A percentile compares a stretch with the other conserved stretches of the same genome.
Evolutionary conservation across 2,113 vertebrate species (phyloP).

Genomic region (Oncorhynchus tshawytscha): DNA sequence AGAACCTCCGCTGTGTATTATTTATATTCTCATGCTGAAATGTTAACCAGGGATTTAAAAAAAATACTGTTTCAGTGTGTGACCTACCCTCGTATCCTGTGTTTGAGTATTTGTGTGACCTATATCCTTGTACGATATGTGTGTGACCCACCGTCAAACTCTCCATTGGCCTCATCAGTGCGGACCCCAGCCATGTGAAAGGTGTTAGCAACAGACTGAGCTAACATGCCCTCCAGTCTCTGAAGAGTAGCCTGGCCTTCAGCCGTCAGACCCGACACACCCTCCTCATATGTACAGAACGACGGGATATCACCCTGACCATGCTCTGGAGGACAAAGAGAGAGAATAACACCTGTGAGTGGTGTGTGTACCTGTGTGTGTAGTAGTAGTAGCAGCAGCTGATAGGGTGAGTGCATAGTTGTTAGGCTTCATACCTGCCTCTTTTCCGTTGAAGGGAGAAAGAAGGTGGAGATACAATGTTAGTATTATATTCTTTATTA

Average conservation of each 20-base stretch:
- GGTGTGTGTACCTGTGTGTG: neutral
- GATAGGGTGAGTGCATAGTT: no score
- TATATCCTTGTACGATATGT: no score
- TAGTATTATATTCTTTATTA: neutral
- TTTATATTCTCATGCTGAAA: no score
- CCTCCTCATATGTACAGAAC: conserved; percentile 97
- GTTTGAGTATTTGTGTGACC: no score
- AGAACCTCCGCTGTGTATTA: no score
- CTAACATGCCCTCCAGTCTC: conserved; percentile 92
- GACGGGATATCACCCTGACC: conserved; percentile 83
- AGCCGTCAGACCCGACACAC: conserved; percentile 84
- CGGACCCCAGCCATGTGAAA: conserved; percentile 96
- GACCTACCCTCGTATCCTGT: no score
- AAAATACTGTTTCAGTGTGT: no score
- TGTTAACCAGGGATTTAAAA: no score
- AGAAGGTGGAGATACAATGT: neutral
- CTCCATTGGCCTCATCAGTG: conserved; percentile 78
- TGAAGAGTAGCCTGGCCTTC: conserved; percentile 93
- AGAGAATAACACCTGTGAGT: neutral
- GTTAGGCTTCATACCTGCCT: neutral
- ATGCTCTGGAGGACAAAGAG: conserved; percentile 71
- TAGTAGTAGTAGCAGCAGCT: no score
- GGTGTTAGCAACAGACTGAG: conserved; percentile 86
- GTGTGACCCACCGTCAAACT: conserved; percentile 80
- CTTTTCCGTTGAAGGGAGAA: neutral